These are phyloP conservation scores for Danaus chrysippus DNA, from an alignment of 2,888 invertebrate species.

Conservation along the genomic window DNA sequence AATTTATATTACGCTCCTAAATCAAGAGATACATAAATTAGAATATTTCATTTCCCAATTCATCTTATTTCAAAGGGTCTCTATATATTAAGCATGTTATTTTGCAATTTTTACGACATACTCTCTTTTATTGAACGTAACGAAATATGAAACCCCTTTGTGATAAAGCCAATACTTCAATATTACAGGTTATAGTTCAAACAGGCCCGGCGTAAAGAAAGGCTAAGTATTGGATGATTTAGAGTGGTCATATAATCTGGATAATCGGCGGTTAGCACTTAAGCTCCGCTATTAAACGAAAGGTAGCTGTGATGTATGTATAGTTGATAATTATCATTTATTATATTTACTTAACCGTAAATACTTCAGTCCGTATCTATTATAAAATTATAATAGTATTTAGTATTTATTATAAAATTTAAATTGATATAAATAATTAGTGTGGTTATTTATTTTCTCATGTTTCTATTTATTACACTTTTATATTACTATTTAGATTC, in stretches of 20 bases:
- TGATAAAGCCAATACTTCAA: slow-evolving; percentile 68
- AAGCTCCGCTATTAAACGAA: slow-evolving; percentile 47
- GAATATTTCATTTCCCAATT: slow-evolving; percentile 22
- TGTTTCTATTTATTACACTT: too few species aligned
- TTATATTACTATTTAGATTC: too few species aligned
- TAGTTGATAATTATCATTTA: slow-evolving; percentile 8
- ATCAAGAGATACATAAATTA: too few species aligned
- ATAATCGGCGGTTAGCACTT: slow-evolving; percentile 68
- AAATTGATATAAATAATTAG: too few species aligned
- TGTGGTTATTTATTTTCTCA: too few species aligned
- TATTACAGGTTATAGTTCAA: slow-evolving; percentile 76
- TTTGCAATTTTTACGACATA: slow-evolving; percentile 70
- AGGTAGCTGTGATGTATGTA: slow-evolving; percentile 35
- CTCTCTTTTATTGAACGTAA: slow-evolving; percentile 58
- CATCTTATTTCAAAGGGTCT: slow-evolving; percentile 52
- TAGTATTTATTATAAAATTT: background rate
- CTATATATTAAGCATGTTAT: slow-evolving; percentile 58
- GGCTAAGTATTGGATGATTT: slow-evolving; percentile 71
- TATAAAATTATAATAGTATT: background rate
- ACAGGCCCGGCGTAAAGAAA: slow-evolving; percentile 49
- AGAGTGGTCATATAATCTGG: slow-evolving; percentile 66
- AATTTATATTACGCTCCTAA: too few species aligned
- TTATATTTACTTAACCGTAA: background rate
- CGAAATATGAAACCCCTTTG: slow-evolving; percentile 64
- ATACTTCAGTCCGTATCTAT: background rate